Percentiles rank a stretch among this genome's conserved stretches.
phyloP scores from a whole-genome alignment of 2,113 vertebrate genomes.

The Corvus cornix region DNA sequence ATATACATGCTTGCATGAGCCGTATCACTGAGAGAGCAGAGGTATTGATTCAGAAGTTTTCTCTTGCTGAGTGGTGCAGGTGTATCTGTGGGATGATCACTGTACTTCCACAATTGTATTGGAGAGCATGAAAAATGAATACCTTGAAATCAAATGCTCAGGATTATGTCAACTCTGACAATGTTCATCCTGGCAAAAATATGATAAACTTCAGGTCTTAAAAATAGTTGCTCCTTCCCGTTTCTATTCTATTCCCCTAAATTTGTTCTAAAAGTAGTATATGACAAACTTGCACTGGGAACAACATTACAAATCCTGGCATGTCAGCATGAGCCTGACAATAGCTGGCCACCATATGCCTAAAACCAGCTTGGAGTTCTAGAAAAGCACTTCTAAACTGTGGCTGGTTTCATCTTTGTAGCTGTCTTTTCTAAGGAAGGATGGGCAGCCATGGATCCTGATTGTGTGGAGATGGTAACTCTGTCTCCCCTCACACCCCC shows the following conservation, averaged over 20 bases:
- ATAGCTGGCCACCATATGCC: background rate
- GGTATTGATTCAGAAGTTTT: background rate
- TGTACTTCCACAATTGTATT: background rate
- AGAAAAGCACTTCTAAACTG: background rate
- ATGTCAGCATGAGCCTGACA: background rate
- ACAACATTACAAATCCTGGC: background rate
- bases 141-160: background rate
- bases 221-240: background rate
- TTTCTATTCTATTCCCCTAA: background rate
- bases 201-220: background rate
- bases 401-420: background rate
- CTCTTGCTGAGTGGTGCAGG: background rate
- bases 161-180: background rate
- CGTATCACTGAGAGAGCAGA: background rate
- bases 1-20: background rate
- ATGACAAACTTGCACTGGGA: background rate
- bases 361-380: background rate
- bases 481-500: fast-evolving
- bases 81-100: background rate
- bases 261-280: conserved; percentile 2
- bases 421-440: background rate
- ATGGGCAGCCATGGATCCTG: background rate
- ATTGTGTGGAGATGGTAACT: background rate
- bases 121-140: background rate
- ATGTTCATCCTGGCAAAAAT: background rate